Conservation (phyloP, 2,888 invertebrate species). For the Drosophila merina region DNA sequence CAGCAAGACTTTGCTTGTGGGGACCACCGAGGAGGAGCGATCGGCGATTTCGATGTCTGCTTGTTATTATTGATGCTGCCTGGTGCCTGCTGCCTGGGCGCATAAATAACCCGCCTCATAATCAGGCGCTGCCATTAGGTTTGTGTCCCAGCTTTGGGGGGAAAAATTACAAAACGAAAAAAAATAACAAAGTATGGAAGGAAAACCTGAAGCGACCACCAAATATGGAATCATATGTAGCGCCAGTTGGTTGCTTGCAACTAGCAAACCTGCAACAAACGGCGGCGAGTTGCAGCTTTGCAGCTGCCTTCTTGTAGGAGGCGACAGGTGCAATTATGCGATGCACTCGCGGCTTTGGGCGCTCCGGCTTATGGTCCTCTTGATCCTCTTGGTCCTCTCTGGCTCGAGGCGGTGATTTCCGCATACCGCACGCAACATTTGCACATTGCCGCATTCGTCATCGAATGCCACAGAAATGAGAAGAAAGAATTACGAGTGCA, state of each 20-base stretch:
- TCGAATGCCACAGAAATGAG: constrained; percentile 2
- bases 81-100: constrained; percentile 25
- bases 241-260: constrained; percentile 57
- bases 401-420: constrained; percentile 60
- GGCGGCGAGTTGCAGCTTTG: constrained; percentile 10
- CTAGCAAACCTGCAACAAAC: constrained; percentile 9
- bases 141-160: constrained; percentile 57
- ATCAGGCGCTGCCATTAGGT: constrained; percentile 59
- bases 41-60: constrained; percentile 46
- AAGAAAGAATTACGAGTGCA: not conserved
- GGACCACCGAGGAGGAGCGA: constrained; percentile 63
- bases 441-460: constrained; percentile 36
- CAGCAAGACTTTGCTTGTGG: constrained; percentile 46
- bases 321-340: constrained; percentile 76
- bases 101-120: constrained; percentile 64
- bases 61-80: constrained; percentile 67
- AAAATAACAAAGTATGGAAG: not conserved
- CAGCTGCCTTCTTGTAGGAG: constrained; percentile 54
- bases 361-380: too few species aligned
- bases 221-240: constrained; percentile 72
- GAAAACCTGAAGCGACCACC: constrained; percentile 40
- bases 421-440: constrained; percentile 58
- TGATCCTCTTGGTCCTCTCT: not conserved
- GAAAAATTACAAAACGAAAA: constrained; percentile 6
- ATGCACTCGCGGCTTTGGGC: constrained; percentile 1